phyloP scores from a whole-genome alignment of 2,888 invertebrate genomes.

The Athetis lepigone region DNA sequence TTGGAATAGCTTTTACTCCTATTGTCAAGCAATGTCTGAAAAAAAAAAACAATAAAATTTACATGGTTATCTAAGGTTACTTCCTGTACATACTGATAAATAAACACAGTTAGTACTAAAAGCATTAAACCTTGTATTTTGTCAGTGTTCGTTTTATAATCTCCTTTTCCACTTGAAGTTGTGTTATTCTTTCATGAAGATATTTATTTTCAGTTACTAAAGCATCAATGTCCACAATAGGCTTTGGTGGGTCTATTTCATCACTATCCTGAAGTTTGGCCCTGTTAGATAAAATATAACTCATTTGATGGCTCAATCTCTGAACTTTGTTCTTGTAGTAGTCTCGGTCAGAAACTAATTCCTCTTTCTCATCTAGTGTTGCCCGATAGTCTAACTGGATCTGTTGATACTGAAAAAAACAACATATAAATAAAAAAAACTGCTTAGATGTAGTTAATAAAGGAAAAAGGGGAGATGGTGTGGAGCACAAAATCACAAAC shows the following conservation, averaged over 20 bases:
- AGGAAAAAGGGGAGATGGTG: too few species aligned
- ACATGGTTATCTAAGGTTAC: slow-evolving; percentile 30
- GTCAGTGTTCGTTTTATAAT: slow-evolving; percentile 93
- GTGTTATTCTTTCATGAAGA: slow-evolving; percentile 95
- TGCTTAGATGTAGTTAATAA: too few species aligned
- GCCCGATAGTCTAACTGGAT: slow-evolving; percentile 94
- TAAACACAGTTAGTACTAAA: slow-evolving; percentile 13
- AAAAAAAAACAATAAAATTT: slow-evolving; percentile 66
- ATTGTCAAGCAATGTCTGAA: slow-evolving; percentile 93
- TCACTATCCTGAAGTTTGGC: slow-evolving; percentile 71
- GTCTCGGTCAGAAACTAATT: slow-evolving; percentile 94
- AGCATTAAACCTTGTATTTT: slow-evolving; percentile 92
- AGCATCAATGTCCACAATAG: slow-evolving; percentile 94
- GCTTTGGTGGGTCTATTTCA: slow-evolving; percentile 76
- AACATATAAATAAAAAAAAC: neutral
- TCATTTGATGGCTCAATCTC: slow-evolving; percentile 94
- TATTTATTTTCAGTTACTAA: slow-evolving; percentile 96
- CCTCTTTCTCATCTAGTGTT: slow-evolving; percentile 96
- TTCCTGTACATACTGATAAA: slow-evolving; percentile 21
- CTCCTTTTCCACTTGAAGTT: slow-evolving; percentile 94
- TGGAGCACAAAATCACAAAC: slow-evolving; percentile 78
- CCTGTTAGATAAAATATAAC: slow-evolving; percentile 91
- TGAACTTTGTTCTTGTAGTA: slow-evolving; percentile 96
- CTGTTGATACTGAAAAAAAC: slow-evolving; percentile 91
- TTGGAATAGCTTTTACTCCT: slow-evolving; percentile 93